Conservation (phyloP, 2,888 invertebrate genomes). For the Eledone cirrhosa region DNA sequence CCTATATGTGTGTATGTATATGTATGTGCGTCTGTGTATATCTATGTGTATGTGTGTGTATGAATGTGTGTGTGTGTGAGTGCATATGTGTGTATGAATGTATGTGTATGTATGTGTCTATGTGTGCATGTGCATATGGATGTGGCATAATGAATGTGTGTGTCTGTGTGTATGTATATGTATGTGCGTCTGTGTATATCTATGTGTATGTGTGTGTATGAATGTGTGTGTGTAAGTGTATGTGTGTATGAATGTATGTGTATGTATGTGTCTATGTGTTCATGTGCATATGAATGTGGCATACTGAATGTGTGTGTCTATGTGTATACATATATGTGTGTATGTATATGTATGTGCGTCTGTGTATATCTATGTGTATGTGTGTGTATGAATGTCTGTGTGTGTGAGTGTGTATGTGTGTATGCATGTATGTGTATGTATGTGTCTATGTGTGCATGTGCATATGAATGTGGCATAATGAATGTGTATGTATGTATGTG, state of each 20-base stretch:
- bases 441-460: background rate
- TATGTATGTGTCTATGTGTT: background rate
- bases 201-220: background rate
- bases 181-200: background rate
- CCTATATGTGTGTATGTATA: too few relatives aligned
- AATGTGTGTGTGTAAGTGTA: background rate
- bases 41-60: background rate
- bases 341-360: background rate
- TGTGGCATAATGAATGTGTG: background rate
- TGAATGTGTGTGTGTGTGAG: background rate
- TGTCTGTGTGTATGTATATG: constrained; percentile 1
- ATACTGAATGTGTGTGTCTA: background rate
- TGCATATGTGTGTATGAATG: background rate
- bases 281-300: background rate
- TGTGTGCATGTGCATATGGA: background rate
- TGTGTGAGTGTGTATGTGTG: background rate
- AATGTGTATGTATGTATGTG: too few relatives aligned
- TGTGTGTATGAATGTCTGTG: background rate
- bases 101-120: background rate
- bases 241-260: background rate
- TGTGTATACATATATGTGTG: background rate
- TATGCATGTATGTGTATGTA: background rate
- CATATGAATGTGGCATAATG: too few relatives aligned
- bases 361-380: background rate
- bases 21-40: background rate